Percentiles rank a stretch among this genome's conserved stretches.
phyloP scores from a whole-genome alignment of 2,113 vertebrate genomes.

The Nerophis ophidion region DNA sequence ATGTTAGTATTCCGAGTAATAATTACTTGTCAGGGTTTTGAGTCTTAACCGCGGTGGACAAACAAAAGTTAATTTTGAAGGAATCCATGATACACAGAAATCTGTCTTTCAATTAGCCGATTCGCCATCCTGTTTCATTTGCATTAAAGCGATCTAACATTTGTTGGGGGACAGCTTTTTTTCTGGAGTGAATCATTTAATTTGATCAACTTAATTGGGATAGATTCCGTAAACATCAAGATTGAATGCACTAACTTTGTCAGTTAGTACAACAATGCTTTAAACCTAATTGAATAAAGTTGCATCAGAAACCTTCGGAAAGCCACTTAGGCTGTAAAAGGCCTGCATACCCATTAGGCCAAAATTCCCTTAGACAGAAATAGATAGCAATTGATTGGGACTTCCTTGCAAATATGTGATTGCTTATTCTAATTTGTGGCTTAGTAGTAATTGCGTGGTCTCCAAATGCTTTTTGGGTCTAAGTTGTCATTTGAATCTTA shows the following conservation, averaged over 20 bases:
- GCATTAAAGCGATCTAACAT: conserved; percentile 70
- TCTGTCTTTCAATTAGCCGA: conserved; percentile 69
- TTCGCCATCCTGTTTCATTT: conserved; percentile 67
- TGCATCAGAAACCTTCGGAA: conserved; percentile 64
- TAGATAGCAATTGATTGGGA: conserved; percentile 72
- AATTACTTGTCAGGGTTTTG: neutral
- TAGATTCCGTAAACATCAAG: conserved; percentile 79
- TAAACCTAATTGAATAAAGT: conserved; percentile 74
- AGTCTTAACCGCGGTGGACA: conserved; percentile 19
- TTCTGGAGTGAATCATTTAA: conserved; percentile 70
- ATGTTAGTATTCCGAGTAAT: neutral
- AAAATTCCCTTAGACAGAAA: conserved; percentile 69
- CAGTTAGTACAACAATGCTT: conserved; percentile 72
- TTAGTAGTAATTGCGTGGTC: conserved; percentile 60
- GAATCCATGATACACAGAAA: conserved; percentile 65
- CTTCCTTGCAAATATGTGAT: conserved; percentile 73
- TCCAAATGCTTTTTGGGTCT: conserved; percentile 63
- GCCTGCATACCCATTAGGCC: conserved; percentile 68
- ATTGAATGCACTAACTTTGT: conserved; percentile 75
- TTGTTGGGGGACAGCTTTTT: conserved; percentile 67
- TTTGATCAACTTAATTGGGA: conserved; percentile 77
- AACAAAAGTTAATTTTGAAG: conserved; percentile 54
- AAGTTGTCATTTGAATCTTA: conserved; percentile 61
- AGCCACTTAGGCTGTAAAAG: conserved; percentile 70
- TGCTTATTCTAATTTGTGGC: conserved; percentile 60